Base-by-base conservation (phyloP, 2,797 vertebrate genomes). In the Hemibagrus guttatus region DNA sequence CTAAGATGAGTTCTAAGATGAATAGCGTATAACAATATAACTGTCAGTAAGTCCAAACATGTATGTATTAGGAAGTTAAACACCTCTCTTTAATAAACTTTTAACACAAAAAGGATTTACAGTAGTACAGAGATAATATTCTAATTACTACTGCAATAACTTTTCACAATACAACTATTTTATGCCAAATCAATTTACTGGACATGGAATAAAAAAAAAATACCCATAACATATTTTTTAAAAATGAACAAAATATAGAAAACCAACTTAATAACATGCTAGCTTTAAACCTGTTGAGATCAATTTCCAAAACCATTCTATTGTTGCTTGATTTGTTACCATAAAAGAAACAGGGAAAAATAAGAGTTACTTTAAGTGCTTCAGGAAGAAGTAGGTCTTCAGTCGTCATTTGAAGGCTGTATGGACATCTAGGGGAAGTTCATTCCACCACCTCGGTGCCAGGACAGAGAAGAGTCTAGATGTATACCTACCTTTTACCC, bases 131-230 rank as follows among this genome's bases (percentile, higher is more conserved):
- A 59, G 42, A 39, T 83, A 68, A 58, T 63, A 84, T 64, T 78
- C 49, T 64, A 61, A 80, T 28, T 84, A 87, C 14, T 59, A 61
- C 28, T 59, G 26, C 81, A 46, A 58, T 64, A 59, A 82, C 63
- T 1, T 78, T 83, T 78, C 42, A 87, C 35, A 84, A 19, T 78
- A 69, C 39, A 42, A 68, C 3, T 35, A 49, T 87, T 80, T 84
- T 46, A 52, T 16, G 31, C 42, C 6, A 23, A 78, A 49, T 28
- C 6, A 21, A 59, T 84, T 66, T 79, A 39, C 26, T 59, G 16
- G 17, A 87, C 78, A 80, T 80, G 28, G 14, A 49, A 3, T 39
- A 64, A 39, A 14, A 66, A 28, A 66, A 75, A 83, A 56, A 68
- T 4, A 21, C 21, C 39, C 13, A 46, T 46, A 79, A 68, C 28